phyloP scores from a whole-genome alignment of 2,888 invertebrate genomes.

The Acleris holmiana region DNA sequence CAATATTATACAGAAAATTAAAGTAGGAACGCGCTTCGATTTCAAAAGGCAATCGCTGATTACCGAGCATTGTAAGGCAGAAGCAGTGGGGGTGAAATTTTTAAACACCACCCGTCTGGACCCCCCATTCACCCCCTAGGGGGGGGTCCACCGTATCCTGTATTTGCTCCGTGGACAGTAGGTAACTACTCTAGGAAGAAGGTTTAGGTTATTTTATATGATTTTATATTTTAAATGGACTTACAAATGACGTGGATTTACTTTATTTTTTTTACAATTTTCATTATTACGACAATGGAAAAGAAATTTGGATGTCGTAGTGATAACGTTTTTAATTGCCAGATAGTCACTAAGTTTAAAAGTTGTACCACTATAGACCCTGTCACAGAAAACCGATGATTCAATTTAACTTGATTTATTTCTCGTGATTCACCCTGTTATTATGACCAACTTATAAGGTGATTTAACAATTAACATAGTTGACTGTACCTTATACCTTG shows the following conservation, averaged over 20 bases:
- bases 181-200: slow-evolving; percentile 19
- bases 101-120: slow-evolving; percentile 73
- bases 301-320: too few species aligned
- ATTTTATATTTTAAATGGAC: background rate
- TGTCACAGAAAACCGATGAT: too few species aligned
- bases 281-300: too few species aligned
- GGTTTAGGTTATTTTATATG: background rate
- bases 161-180: slow-evolving; percentile 49
- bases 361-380: too few species aligned
- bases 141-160: slow-evolving; percentile 48
- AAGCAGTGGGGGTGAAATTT: slow-evolving; percentile 78
- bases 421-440: too few species aligned
- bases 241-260: too few species aligned
- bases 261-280: too few species aligned
- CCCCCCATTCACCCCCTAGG: slow-evolving; percentile 41
- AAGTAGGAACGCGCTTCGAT: slow-evolving; percentile 78
- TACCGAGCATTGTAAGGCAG: slow-evolving; percentile 71
- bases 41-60: slow-evolving; percentile 83
- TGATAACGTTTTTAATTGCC: too few species aligned
- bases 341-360: too few species aligned
- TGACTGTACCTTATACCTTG: background rate
- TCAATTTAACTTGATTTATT: too few species aligned
- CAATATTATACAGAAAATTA: slow-evolving; percentile 41
- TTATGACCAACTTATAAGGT: too few species aligned
- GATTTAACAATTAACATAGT: too few species aligned